Percentiles rank a stretch among this genome's conserved stretches.
These are phyloP conservation scores for Cryptomyrus ogoouensis DNA, from an alignment of 2,113 vertebrate genomes.

Conservation along the genomic window DNA sequence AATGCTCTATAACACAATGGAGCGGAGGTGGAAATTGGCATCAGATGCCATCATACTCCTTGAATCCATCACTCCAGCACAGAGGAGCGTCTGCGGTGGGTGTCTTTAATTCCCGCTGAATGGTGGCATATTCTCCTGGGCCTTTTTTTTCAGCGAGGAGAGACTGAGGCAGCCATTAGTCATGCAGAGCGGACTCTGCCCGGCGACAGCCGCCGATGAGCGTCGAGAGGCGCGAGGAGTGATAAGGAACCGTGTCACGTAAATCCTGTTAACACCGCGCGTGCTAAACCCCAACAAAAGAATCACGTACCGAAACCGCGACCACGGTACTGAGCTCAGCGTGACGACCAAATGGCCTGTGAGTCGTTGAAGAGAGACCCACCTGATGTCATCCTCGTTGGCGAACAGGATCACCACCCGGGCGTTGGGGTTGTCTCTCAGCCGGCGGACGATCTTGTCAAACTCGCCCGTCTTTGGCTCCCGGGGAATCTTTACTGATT, in stretches of 20 bases:
- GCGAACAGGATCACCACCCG: conserved; percentile 85
- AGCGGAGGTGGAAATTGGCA: not conserved
- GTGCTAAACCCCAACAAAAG: not conserved
- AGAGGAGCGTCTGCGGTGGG: not conserved
- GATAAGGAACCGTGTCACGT: not conserved
- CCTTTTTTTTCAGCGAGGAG: not conserved
- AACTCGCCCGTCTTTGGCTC: conserved; percentile 82
- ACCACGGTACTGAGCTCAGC: not conserved
- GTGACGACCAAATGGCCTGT: not conserved
- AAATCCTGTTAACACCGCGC: not conserved
- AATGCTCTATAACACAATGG: not conserved
- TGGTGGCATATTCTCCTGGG: not conserved
- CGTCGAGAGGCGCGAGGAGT: not conserved
- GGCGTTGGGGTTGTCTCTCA: conserved; percentile 84
- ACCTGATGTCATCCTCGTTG: conserved; percentile 93
- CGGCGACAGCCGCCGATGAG: not conserved
- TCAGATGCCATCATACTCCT: not conserved
- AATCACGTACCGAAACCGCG: not conserved
- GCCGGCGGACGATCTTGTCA: conserved; percentile 84
- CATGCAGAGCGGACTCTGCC: not conserved
- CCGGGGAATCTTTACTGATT: conserved; percentile 88
- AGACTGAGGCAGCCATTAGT: not conserved
- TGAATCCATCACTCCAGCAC: not conserved
- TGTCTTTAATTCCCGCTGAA: not conserved
- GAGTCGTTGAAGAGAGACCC: conserved; percentile 21